Conservation (phyloP, 2,113 vertebrate genomes). For the Panthera leo region DNA sequence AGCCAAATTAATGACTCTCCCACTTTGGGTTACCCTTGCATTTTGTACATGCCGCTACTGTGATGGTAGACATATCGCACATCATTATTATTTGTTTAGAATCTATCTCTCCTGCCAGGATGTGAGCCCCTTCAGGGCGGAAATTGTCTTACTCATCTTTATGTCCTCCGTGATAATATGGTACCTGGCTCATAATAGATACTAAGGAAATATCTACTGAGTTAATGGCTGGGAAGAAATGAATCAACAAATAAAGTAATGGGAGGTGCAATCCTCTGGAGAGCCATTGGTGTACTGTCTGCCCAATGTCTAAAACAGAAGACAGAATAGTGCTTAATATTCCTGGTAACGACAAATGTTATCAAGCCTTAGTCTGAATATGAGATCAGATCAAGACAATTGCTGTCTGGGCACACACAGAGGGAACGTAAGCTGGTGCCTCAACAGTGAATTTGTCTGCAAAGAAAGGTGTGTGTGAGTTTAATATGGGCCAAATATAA, state of each 20-base stretch:
- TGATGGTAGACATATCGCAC: background rate
- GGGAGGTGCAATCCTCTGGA: background rate
- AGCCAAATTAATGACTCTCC: background rate
- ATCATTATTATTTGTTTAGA: background rate
- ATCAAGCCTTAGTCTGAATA: background rate
- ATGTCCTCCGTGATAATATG: constrained; percentile 2
- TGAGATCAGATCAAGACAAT: constrained; percentile 38
- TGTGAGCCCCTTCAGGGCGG: background rate
- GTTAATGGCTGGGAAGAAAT: background rate
- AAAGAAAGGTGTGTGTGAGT: background rate
- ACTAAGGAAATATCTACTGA: background rate
- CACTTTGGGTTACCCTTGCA: background rate
- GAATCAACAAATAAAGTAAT: background rate
- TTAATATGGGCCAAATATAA: background rate
- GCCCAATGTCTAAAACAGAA: background rate
- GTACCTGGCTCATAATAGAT: background rate
- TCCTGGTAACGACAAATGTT: background rate
- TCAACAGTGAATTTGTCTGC: background rate
- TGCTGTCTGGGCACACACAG: background rate
- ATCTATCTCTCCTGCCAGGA: background rate
- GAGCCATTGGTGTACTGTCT: background rate
- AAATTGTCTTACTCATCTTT: constrained; percentile 12
- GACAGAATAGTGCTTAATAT: background rate
- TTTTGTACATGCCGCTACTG: background rate
- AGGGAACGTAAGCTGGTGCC: background rate